These are phyloP conservation scores for Tautogolabrus adspersus DNA, from an alignment of 2,113 vertebrate species.

Conservation along the genomic window DNA sequence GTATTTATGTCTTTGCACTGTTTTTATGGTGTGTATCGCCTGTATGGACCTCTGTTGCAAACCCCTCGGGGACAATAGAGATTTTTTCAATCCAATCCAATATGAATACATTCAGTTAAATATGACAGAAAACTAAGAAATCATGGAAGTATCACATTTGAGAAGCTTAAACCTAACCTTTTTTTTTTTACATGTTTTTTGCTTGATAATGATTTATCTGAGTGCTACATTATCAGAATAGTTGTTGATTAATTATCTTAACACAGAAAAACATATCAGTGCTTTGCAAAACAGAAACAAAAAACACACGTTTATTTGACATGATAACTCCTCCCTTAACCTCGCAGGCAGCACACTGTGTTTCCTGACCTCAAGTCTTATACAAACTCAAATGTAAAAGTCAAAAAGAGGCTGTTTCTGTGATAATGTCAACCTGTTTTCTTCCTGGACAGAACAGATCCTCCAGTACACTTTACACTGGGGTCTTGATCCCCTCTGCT, in stretches of 20 bases:
- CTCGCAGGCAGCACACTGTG: background rate
- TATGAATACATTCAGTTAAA: background rate
- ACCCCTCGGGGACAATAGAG: too few species aligned
- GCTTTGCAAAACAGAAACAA: background rate
- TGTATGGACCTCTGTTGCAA: too few species aligned
- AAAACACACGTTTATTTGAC: constrained; percentile 26
- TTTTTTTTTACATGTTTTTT: background rate
- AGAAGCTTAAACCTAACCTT: background rate
- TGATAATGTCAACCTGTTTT: constrained; percentile 60
- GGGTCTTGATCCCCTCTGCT: constrained; percentile 69
- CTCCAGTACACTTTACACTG: constrained; percentile 54
- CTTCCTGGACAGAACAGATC: constrained; percentile 53
- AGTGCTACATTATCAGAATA: background rate
- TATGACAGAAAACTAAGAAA: background rate
- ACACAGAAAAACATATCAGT: background rate
- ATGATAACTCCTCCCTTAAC: constrained; percentile 6
- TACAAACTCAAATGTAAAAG: constrained; percentile 52
- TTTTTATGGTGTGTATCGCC: too few species aligned
- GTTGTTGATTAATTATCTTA: background rate
- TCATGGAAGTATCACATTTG: background rate
- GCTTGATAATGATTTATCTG: background rate
- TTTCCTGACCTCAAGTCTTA: constrained; percentile 25
- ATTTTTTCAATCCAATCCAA: too few species aligned
- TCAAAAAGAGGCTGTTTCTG: constrained; percentile 52
- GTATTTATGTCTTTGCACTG: too few species aligned